Evolutionary conservation across 2,888 invertebrate species (phyloP).

Genomic region (Acleris cristana): DNA sequence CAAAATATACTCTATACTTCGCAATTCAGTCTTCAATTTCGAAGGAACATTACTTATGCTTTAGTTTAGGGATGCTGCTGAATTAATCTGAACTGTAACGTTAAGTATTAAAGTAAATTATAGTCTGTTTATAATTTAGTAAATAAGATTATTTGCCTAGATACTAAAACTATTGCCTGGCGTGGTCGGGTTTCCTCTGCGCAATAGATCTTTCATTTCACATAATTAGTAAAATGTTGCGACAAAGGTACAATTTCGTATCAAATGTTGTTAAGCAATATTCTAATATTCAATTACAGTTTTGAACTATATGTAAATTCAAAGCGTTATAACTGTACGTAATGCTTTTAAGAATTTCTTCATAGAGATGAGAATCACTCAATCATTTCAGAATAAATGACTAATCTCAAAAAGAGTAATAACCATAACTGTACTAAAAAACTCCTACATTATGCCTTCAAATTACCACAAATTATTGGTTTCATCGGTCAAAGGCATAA

Average conservation of each 20-base stretch:
- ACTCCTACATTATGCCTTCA: constrained; percentile 40
- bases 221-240: constrained; percentile 51
- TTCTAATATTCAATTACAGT: constrained; percentile 23
- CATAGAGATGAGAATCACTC: constrained; percentile 26
- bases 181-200: constrained; percentile 62
- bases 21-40: constrained; percentile 40
- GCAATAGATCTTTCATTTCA: constrained; percentile 48
- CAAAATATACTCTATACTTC: constrained; percentile 42
- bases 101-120: constrained; percentile 43
- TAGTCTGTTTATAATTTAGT: constrained; percentile 40
- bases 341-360: constrained; percentile 9
- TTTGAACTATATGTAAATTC: constrained; percentile 11
- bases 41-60: background rate
- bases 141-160: constrained; percentile 43
- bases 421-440: constrained; percentile 30
- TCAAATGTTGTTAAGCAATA: constrained; percentile 27
- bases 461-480: constrained; percentile 47
- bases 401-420: constrained; percentile 26
- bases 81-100: constrained; percentile 40
- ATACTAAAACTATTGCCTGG: constrained; percentile 42
- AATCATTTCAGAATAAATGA: constrained; percentile 24
- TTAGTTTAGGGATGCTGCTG: constrained; percentile 23
- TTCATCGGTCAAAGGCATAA: constrained; percentile 46
- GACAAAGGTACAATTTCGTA: constrained; percentile 48
- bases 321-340: background rate